A percentile compares a stretch with the other conserved stretches of the same genome.
Evolutionary conservation across 2,888 invertebrate species (phyloP).

Genomic region (Halictus quadricinctus): DNA sequence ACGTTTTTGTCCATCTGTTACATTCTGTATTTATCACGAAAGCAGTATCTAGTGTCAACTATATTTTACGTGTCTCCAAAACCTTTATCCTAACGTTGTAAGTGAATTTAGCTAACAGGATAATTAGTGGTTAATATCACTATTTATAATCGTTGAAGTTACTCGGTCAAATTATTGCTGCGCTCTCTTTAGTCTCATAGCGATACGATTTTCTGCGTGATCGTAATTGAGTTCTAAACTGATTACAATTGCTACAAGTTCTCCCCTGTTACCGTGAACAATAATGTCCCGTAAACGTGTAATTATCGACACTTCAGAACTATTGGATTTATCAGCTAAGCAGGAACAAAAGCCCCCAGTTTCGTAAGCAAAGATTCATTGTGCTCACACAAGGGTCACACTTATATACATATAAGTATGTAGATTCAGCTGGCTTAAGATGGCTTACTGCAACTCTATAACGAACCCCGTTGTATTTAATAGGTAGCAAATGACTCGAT

Average conservation of each 20-base stretch:
- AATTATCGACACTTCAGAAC: slow-evolving; percentile 7
- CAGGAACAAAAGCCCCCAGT: slow-evolving; percentile 14
- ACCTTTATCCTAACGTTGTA: no score
- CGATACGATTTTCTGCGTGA: not conserved
- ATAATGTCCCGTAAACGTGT: not conserved
- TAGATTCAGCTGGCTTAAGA: slow-evolving; percentile 52
- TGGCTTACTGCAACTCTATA: slow-evolving; percentile 51
- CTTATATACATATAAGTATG: slow-evolving; percentile 38
- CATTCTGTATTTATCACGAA: not conserved
- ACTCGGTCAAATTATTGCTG: not conserved
- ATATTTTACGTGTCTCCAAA: not conserved
- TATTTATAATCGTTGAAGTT: not conserved
- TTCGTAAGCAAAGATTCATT: slow-evolving; percentile 54
- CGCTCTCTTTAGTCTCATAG: not conserved
- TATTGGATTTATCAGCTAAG: slow-evolving; percentile 19
- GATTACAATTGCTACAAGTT: not conserved
- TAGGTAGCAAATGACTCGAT: slow-evolving; percentile 41
- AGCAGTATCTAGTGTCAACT: not conserved
- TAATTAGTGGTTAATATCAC: not conserved
- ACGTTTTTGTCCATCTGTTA: not conserved
- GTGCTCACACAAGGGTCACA: slow-evolving; percentile 44
- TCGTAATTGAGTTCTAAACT: not conserved
- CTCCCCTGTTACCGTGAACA: no score
- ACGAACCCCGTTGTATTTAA: slow-evolving; percentile 46
- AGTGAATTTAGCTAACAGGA: not conserved